Evolutionary conservation across 2,888 invertebrate species (phyloP).

Genomic region (Diaprepes abbreviatus): DNA sequence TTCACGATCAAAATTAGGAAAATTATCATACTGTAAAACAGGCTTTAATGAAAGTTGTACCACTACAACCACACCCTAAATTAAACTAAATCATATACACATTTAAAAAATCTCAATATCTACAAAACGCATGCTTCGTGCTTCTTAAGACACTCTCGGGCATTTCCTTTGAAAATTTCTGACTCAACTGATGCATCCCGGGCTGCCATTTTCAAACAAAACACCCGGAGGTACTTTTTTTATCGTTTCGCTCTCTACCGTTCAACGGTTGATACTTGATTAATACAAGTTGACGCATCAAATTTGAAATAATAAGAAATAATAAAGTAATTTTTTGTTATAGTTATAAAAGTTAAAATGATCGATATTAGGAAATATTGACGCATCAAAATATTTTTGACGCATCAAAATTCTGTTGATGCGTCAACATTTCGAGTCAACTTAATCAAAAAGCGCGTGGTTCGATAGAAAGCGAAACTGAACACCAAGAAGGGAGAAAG

Average conservation of each 20-base stretch:
- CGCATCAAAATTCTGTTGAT: too few species aligned
- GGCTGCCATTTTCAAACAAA: slow-evolving; percentile 56
- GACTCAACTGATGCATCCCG: slow-evolving; percentile 8
- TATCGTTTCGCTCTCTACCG: slow-evolving; percentile 40
- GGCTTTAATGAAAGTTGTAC: too few species aligned
- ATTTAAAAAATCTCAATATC: slow-evolving; percentile 46
- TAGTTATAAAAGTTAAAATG: too few species aligned
- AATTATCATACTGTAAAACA: too few species aligned
- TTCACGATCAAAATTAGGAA: too few species aligned
- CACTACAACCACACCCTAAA: slow-evolving; percentile 6
- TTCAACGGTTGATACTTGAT: too few species aligned
- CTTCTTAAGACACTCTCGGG: slow-evolving; percentile 69
- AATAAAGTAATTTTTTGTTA: too few species aligned
- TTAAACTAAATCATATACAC: slow-evolving; percentile 9
- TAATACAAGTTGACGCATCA: slow-evolving; percentile 1
- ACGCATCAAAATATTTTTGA: neutral
- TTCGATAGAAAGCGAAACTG: slow-evolving; percentile 55
- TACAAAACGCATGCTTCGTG: slow-evolving; percentile 77
- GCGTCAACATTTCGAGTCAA: slow-evolving; percentile 6
- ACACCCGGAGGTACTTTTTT: slow-evolving; percentile 55
- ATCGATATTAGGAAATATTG: too few species aligned
- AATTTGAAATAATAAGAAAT: too few species aligned
- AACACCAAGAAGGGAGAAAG: slow-evolving; percentile 43
- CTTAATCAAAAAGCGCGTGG: slow-evolving; percentile 3
- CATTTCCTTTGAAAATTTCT: slow-evolving; percentile 61